Conservation (phyloP, 2,113 vertebrate genomes). For the mouse (Mus musculus) region GRCm39 chr4:155320501-155321000, state of each 20-base stretch:
- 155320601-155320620: neutral
- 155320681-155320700: neutral
- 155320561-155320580: too few species aligned
- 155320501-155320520: neutral
- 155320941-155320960: neutral
- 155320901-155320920: neutral
- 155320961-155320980: neutral
- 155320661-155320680: neutral
- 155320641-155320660: neutral
- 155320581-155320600: neutral
- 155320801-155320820: neutral
- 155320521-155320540: neutral
- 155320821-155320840: neutral
- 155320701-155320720: neutral
- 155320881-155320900: neutral
- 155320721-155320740: too few species aligned
- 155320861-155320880: neutral
- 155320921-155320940: neutral
- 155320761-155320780: too few species aligned
- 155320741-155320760: neutral
- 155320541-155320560: neutral
- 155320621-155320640: neutral
- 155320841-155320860: neutral
- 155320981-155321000: neutral
- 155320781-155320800: neutral